Base-by-base conservation (phyloP, 2,888 invertebrate genomes). In the Ornithoptera alexandrae region DNA sequence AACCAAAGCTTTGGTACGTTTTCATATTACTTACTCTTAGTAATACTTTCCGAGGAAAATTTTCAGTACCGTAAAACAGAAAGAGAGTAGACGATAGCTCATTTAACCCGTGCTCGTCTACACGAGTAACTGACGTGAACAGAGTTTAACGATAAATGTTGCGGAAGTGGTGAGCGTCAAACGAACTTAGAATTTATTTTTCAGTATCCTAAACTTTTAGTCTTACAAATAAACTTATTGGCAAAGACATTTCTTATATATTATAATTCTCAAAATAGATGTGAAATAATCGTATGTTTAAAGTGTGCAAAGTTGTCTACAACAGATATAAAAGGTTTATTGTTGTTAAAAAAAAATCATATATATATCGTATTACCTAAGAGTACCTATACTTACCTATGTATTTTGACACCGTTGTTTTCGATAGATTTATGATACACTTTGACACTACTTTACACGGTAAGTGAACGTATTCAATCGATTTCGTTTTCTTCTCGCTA, bases 101-200 rank as follows among this genome's bases (percentile, higher is more conserved):
- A 57, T 30, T 62, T 65, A 53, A 61, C 36, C n/a, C 53, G 17
- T 60, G 36, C 30, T 61, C 42, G 59, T 18, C 18, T 56, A n/a
- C 57, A 36, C 61, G 53, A 61, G 58, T 66, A 65, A 62, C 24
- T 30, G 46, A 65, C 39, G 36, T 61, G 42, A 65, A 69, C 60
- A 60, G 39, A 60, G 53, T 61, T 64, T 65, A 69, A 69, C 68
- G 53, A 24, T 62, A 62, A 69, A 62, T 17, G 61, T 65, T 65
- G 20, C 61, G n/a, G 62, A 62, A 57, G 46, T 56, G 6, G 15
- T 15, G 2, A 20, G 24, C 24, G 57, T 58, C 22, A n/a, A 58
- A 20, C 10, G 20, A 10, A 56, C 20, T 58, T 58, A 4, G 22
- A 22, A 20, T 24, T 58, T 58, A 20, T 58, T 58, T 24, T 15